Percentiles rank a stretch among this genome's conserved stretches.
These are phyloP conservation scores for Noctua fimbriata DNA, from an alignment of 2,888 invertebrate species.

Conservation along the genomic window DNA sequence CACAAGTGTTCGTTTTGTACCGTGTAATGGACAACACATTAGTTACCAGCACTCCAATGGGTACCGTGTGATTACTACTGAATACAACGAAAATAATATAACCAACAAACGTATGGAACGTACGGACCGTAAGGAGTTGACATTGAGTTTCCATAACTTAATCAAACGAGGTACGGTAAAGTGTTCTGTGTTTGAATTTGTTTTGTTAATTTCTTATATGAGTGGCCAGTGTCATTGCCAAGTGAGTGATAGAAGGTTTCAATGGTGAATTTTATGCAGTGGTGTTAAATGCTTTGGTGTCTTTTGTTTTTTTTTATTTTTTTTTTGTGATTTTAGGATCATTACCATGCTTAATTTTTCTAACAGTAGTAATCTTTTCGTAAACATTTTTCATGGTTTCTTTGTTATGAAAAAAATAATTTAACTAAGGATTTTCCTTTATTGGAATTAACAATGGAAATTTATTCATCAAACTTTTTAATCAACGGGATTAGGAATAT, in stretches of 20 bases:
- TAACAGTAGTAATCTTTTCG: background rate
- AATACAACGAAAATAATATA: slow-evolving; percentile 70
- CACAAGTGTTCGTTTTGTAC: slow-evolving; percentile 85
- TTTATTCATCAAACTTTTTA: background rate
- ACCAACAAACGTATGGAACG: slow-evolving; percentile 82
- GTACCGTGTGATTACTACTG: slow-evolving; percentile 72
- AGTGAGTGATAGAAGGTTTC: slow-evolving; percentile 55
- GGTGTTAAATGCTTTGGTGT: slow-evolving; percentile 29
- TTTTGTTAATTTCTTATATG: slow-evolving; percentile 53
- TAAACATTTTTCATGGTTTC: background rate
- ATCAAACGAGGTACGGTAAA: slow-evolving; percentile 85
- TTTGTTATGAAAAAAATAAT: background rate
- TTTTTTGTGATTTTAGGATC: background rate
- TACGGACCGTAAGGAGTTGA: slow-evolving; percentile 80
- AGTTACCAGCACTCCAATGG: slow-evolving; percentile 80
- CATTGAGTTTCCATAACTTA: slow-evolving; percentile 88
- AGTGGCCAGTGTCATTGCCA: slow-evolving; percentile 56
- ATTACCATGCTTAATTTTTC: background rate
- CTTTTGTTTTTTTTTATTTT: slow-evolving; percentile 11
- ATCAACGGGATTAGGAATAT: background rate
- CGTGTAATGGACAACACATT: slow-evolving; percentile 85
- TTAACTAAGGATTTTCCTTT: background rate
- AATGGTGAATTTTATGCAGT: slow-evolving; percentile 31
- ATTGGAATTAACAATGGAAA: background rate
- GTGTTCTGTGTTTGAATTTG: slow-evolving; percentile 69